Conservation (phyloP, 2,888 invertebrate genomes). For the Sipha maydis region DNA sequence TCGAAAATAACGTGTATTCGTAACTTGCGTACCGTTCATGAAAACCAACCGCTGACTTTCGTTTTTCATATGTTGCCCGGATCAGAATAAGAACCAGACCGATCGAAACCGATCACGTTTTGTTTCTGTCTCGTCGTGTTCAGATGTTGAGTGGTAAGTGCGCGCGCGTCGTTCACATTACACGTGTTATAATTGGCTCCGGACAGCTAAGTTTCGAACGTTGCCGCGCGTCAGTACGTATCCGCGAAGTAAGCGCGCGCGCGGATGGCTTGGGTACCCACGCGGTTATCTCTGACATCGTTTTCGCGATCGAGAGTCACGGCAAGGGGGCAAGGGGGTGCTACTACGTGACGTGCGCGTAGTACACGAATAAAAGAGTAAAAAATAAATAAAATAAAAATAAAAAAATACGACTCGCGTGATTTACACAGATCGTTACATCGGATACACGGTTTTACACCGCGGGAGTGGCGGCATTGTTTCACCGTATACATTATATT, state of each 20-base stretch:
- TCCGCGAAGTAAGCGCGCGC: neutral
- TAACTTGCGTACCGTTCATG: too few relatives aligned
- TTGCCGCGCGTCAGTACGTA: too few relatives aligned
- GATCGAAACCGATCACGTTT: too few relatives aligned
- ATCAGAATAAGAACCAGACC: neutral
- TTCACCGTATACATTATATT: neutral
- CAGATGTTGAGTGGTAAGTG: too few relatives aligned
- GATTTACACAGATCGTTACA: constrained; percentile 27
- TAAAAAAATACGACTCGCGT: constrained; percentile 11
- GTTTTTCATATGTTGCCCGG: too few relatives aligned
- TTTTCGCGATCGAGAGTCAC: neutral
- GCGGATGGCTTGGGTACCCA: neutral
- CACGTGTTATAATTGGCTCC: too few relatives aligned
- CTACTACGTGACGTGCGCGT: neutral
- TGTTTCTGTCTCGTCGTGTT: too few relatives aligned
- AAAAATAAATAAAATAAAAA: too few relatives aligned
- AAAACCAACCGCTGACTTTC: too few relatives aligned
- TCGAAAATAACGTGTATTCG: too few relatives aligned
- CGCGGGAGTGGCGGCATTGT: constrained; percentile 33
- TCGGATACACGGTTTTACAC: neutral
- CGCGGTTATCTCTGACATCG: neutral
- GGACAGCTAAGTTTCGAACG: too few relatives aligned
- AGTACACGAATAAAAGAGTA: neutral
- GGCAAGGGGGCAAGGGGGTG: neutral
- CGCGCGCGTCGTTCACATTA: too few relatives aligned